These are phyloP conservation scores for Subanguina moxae DNA, from an alignment of 1,140 invertebrate species.

Conservation along the genomic window DNA sequence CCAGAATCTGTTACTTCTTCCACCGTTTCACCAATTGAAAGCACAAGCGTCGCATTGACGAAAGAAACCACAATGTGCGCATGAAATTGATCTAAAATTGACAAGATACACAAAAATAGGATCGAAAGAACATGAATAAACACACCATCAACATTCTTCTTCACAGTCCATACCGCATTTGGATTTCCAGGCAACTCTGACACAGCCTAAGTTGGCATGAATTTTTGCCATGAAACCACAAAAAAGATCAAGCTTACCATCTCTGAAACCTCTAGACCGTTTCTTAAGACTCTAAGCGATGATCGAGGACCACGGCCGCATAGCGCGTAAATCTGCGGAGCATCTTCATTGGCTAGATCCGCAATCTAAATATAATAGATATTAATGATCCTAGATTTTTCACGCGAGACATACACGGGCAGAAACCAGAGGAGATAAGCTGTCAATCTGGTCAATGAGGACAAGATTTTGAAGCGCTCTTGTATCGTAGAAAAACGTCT, in stretches of 20 bases:
- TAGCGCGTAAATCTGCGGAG: conserved; percentile 90
- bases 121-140: background rate
- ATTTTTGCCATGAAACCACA: too few species aligned
- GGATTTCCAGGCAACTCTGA: conserved; percentile 97
- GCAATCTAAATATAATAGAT: conserved; percentile 60
- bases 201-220: conserved; percentile 67
- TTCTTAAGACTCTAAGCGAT: conserved; percentile 79
- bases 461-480: conserved; percentile 88
- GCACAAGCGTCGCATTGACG: conserved; percentile 95
- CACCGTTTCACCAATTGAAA: conserved; percentile 98
- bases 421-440: conserved; percentile 84
- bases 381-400: too few species aligned
- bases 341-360: conserved; percentile 86
- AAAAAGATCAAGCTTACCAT: conserved; percentile 66
- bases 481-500: conserved; percentile 98
- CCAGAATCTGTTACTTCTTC: conserved; percentile 99
- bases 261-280: conserved; percentile 94
- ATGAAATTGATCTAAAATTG: conserved; percentile 87
- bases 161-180: conserved; percentile 99
- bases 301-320: conserved; percentile 92
- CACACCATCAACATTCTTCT: conserved; percentile 86
- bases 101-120: conserved; percentile 2
- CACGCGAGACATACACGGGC: conserved; percentile 74
- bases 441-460: conserved; percentile 94
- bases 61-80: conserved; percentile 99